phyloP scores from a whole-genome alignment of 2,113 vertebrate species.

The Mormoops blainvillei region DNA sequence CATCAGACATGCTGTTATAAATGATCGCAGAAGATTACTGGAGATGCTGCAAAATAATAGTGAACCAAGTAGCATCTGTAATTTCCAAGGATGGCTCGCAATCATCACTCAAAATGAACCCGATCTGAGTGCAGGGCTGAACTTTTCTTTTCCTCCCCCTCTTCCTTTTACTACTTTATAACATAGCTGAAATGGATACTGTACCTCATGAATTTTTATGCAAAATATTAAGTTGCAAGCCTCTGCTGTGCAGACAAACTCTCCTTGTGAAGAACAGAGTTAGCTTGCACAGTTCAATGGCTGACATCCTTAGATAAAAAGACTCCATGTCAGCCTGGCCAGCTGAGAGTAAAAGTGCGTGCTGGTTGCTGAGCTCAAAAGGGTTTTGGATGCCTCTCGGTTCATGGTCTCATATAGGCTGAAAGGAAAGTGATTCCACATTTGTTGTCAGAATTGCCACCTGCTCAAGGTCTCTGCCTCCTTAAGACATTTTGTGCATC shows the following conservation, averaged over 20 bases:
- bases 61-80: constrained; percentile 81
- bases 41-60: constrained; percentile 84
- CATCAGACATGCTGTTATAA: constrained; percentile 84
- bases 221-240: constrained; percentile 75
- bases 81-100: constrained; percentile 83
- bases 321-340: background rate
- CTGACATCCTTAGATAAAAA: constrained; percentile 14
- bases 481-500: background rate
- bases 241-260: constrained; percentile 53
- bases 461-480: background rate
- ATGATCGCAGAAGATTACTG: constrained; percentile 83
- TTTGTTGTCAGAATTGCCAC: constrained; percentile 33
- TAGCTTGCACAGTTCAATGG: background rate
- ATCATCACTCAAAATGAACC: constrained; percentile 82
- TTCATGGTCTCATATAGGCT: background rate
- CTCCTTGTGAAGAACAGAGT: constrained; percentile 60
- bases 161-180: constrained; percentile 69
- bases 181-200: constrained; percentile 75
- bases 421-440: constrained; percentile 1
- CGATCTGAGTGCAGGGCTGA: constrained; percentile 73
- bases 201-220: constrained; percentile 81
- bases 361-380: constrained; percentile 6
- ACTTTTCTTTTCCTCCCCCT: constrained; percentile 55
- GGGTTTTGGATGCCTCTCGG: background rate
- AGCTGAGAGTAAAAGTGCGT: background rate